Conservation (phyloP, 1,140 invertebrate species). For the Drosophila nigrodunni region DNA sequence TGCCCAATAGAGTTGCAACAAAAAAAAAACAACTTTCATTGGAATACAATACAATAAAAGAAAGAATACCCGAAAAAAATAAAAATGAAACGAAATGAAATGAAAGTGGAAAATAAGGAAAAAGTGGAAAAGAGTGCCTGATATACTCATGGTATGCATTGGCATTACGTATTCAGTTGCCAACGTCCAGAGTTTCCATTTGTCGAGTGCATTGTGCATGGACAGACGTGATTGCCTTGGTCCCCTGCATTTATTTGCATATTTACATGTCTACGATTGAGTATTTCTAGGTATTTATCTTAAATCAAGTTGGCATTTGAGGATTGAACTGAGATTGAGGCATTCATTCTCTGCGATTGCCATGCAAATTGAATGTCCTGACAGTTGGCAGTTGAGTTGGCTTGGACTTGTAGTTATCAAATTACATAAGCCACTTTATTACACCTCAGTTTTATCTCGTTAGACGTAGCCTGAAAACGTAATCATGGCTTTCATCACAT, state of each 20-base stretch:
- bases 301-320: constrained; percentile 27
- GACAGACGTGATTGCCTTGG: constrained; percentile 63
- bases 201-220: constrained; percentile 13
- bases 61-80: background rate
- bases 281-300: constrained; percentile 48
- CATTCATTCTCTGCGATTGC: constrained; percentile 1
- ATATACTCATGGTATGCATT: constrained; percentile 31
- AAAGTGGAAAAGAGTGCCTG: constrained; percentile 2
- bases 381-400: constrained; percentile 50
- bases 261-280: constrained; percentile 57
- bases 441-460: constrained; percentile 1
- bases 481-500: background rate
- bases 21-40: constrained; percentile 58
- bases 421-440: constrained; percentile 5
- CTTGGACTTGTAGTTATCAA: background rate
- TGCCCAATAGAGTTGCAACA: constrained; percentile 14
- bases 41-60: constrained; percentile 51
- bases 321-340: constrained; percentile 30
- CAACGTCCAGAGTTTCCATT: constrained; percentile 33
- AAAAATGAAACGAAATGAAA: background rate
- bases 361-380: constrained; percentile 60
- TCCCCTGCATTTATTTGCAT: constrained; percentile 74
- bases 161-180: constrained; percentile 60
- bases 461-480: background rate
- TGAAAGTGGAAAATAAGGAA: constrained; percentile 12